Evolutionary conservation across 1,140 invertebrate genomes (phyloP).

Genomic region (Drosophila ambigua): DNA sequence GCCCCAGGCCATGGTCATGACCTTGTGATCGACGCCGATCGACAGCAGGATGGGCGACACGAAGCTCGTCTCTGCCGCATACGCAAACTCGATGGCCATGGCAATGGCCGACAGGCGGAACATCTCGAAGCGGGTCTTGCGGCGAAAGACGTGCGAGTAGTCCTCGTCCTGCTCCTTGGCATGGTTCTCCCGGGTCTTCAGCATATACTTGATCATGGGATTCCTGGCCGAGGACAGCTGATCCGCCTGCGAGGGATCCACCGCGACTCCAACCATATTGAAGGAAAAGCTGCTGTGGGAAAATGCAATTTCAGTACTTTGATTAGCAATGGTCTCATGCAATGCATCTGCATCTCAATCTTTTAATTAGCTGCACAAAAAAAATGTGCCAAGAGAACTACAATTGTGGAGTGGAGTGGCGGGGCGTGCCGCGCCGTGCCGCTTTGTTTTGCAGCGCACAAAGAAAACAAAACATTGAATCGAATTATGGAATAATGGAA

Average conservation of each 20-base stretch:
- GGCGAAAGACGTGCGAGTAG: conserved; percentile 85
- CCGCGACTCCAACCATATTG: conserved; percentile 73
- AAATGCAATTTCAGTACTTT: background rate
- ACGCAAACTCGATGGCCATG: conserved; percentile 95
- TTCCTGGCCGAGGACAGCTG: conserved; percentile 71
- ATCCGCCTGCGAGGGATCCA: conserved; percentile 41
- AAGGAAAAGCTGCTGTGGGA: background rate
- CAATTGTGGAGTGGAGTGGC: conserved; percentile 13
- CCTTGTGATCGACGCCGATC: conserved; percentile 90
- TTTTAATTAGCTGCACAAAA: conserved; percentile 22
- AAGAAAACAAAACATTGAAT: conserved; percentile 66
- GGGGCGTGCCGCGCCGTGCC: no score
- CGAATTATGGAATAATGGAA: conserved; percentile 52
- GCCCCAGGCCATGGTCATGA: conserved; percentile 93
- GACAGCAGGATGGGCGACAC: conserved; percentile 92
- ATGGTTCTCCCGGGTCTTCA: conserved; percentile 77
- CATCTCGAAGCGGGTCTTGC: conserved; percentile 89
- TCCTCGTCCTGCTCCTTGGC: conserved; percentile 75
- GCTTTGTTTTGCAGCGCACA: conserved; percentile 26
- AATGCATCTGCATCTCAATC: conserved; percentile 31
- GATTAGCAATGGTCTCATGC: conserved; percentile 8
- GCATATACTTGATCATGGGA: conserved; percentile 81
- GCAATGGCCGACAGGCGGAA: conserved; percentile 91
- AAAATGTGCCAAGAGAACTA: background rate
- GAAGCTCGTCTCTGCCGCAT: conserved; percentile 94